These are phyloP conservation scores for Petrocephalus microphthalmus DNA, from an alignment of 2,113 vertebrate genomes.

Conservation along the genomic window DNA sequence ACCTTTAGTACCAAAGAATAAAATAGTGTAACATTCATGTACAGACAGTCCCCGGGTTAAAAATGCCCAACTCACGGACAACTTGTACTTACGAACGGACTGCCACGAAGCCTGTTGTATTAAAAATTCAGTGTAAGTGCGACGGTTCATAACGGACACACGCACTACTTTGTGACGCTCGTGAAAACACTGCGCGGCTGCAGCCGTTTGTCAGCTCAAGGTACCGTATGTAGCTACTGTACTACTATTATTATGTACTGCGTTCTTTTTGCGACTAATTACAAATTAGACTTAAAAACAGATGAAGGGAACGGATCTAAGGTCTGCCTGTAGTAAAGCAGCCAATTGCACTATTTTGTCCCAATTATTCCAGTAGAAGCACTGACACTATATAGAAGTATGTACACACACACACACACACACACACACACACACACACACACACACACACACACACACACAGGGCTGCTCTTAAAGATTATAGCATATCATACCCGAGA, in stretches of 20 bases:
- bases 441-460: too few relatives aligned
- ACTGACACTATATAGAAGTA: neutral
- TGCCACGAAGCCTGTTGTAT: neutral
- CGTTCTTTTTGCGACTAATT: neutral
- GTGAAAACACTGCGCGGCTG: neutral
- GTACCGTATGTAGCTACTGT: neutral
- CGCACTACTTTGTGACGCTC: neutral
- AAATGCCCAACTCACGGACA: neutral
- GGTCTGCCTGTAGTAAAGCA: neutral
- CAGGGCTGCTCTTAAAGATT: neutral
- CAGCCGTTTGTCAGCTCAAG: neutral
- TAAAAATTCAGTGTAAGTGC: neutral
- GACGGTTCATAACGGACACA: neutral
- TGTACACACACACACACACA: neutral
- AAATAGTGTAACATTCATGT: neutral
- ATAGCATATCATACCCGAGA: neutral
- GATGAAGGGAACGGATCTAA: neutral
- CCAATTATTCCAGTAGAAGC: neutral
- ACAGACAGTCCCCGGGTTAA: neutral
- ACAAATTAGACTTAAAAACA: neutral
- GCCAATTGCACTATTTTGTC: neutral
- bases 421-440: too few relatives aligned
- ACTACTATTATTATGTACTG: neutral
- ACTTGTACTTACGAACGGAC: neutral
- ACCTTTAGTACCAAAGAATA: neutral